Conservation (phyloP, 1,140 invertebrate species). For the Drosophila simulans region DNA sequence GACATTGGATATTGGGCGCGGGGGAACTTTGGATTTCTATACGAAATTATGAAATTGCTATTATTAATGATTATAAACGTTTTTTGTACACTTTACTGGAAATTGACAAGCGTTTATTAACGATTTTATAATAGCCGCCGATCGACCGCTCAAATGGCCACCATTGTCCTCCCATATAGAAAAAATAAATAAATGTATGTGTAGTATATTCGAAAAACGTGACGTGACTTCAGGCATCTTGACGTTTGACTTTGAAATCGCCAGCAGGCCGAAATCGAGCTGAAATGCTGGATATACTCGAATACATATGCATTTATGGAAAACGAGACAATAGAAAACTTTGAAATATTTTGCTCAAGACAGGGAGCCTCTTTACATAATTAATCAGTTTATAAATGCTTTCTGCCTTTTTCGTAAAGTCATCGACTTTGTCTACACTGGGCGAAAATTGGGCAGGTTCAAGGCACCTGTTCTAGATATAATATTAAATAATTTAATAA, state of each 20-base stretch:
- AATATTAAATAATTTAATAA: no score
- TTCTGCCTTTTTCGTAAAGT: conserved; percentile 5
- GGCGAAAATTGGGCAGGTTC: background rate
- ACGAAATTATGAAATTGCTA: conserved; percentile 80
- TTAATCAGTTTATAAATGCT: conserved; percentile 76
- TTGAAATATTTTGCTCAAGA: conserved; percentile 67
- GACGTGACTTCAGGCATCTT: conserved; percentile 64
- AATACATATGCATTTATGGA: conserved; percentile 24
- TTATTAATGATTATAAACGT: conserved; percentile 83
- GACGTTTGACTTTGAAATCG: conserved; percentile 57
- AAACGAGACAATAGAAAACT: conserved; percentile 33
- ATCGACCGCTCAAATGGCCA: conserved; percentile 68
- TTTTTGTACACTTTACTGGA: conserved; percentile 76
- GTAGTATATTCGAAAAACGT: conserved; percentile 35
- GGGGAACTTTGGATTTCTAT: conserved; percentile 47
- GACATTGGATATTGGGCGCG: background rate
- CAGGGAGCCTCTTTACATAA: conserved; percentile 74
- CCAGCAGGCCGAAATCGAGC: conserved; percentile 39
- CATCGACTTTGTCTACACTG: conserved; percentile 2
- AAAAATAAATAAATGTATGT: background rate
- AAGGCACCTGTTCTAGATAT: no score
- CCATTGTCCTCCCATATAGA: conserved; percentile 55
- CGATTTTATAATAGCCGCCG: conserved; percentile 78
- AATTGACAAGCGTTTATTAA: conserved; percentile 83
- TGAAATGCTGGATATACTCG: conserved; percentile 20